A percentile compares a stretch with the other conserved stretches of the same genome.
Conservation (phyloP, 2,113 vertebrate genomes). For the Oriolus oriolus region DNA sequence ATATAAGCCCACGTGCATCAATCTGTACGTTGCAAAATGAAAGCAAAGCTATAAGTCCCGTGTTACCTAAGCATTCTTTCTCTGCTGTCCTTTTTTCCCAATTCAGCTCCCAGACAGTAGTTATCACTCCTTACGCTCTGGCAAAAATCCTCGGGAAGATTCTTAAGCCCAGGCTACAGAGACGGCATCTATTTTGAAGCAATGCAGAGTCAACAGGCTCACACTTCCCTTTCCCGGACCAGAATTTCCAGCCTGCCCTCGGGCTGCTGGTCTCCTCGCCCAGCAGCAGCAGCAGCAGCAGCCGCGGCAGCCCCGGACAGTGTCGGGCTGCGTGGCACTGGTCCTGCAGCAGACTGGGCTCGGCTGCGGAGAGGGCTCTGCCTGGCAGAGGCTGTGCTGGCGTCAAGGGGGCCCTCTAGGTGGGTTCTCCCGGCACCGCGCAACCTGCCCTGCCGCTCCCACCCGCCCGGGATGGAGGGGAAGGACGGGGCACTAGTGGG, state of each 20-base stretch:
- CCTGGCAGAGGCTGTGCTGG: slow-evolving; percentile 65
- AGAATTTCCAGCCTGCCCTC: slow-evolving; percentile 39
- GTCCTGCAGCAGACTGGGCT: slow-evolving; percentile 73
- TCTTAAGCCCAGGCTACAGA: slow-evolving; percentile 44
- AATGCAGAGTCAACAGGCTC: slow-evolving; percentile 64
- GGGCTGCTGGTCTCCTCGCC: slow-evolving; percentile 7
- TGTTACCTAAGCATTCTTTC: slow-evolving; percentile 72
- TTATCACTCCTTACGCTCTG: slow-evolving; percentile 63
- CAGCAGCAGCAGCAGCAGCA: not conserved
- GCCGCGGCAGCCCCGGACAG: slow-evolving; percentile 60
- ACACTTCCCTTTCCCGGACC: not conserved
- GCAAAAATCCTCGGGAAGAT: slow-evolving; percentile 57
- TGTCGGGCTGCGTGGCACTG: slow-evolving; percentile 56
- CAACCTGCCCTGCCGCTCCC: not conserved
- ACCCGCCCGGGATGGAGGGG: not conserved
- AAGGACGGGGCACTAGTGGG: not conserved
- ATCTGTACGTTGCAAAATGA: slow-evolving; percentile 36
- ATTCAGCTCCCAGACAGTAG: slow-evolving; percentile 56
- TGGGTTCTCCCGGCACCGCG: slow-evolving; percentile 72
- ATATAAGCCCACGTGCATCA: slow-evolving; percentile 57
- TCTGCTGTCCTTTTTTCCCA: slow-evolving; percentile 48
- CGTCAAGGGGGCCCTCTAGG: slow-evolving; percentile 82
- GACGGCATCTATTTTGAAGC: slow-evolving; percentile 47
- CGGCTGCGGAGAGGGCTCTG: slow-evolving; percentile 70
- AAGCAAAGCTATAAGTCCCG: slow-evolving; percentile 60